A percentile compares a stretch with the other conserved stretches of the same genome.
These are phyloP conservation scores for Chrysolophus pictus DNA, from an alignment of 2,797 vertebrate species.

Conservation along the genomic window DNA sequence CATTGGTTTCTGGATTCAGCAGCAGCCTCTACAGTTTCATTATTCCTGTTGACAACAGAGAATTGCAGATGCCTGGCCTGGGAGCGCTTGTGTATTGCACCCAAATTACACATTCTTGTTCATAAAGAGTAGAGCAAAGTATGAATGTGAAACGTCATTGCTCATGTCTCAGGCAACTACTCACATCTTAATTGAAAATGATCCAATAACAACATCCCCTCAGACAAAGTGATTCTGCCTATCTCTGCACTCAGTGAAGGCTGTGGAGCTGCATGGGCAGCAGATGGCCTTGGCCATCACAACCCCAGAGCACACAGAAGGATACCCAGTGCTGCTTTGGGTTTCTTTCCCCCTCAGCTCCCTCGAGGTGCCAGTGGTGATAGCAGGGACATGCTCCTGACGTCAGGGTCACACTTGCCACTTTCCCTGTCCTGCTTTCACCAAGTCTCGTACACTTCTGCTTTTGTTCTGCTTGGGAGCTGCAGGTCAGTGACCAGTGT, in stretches of 20 bases:
- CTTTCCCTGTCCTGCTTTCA: not conserved
- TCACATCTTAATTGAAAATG: slow-evolving; percentile 79
- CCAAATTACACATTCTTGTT: slow-evolving; percentile 81
- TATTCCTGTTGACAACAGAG: slow-evolving; percentile 78
- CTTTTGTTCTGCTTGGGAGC: not conserved
- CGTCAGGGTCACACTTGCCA: not conserved
- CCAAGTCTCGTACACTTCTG: not conserved
- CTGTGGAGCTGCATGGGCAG: not conserved
- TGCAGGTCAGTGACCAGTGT: not conserved
- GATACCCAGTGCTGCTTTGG: rapidly evolving
- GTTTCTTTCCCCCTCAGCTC: not conserved
- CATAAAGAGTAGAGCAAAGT: slow-evolving; percentile 74
- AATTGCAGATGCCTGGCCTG: slow-evolving; percentile 72
- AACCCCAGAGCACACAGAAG: rapidly evolving
- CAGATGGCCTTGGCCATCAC: rapidly evolving
- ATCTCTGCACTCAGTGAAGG: not conserved
- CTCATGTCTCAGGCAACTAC: slow-evolving; percentile 78
- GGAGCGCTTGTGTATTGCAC: slow-evolving; percentile 79
- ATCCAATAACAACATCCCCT: slow-evolving; percentile 76
- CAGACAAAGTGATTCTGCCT: slow-evolving; percentile 20
- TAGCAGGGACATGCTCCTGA: not conserved
- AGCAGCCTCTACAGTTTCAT: slow-evolving; percentile 75
- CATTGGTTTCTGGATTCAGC: slow-evolving; percentile 62
- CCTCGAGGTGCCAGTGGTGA: not conserved
- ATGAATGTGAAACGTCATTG: slow-evolving; percentile 72